Evolutionary conservation across 2,113 vertebrate species (phyloP).

Genomic region (Cricetomys ansorgei): DNA sequence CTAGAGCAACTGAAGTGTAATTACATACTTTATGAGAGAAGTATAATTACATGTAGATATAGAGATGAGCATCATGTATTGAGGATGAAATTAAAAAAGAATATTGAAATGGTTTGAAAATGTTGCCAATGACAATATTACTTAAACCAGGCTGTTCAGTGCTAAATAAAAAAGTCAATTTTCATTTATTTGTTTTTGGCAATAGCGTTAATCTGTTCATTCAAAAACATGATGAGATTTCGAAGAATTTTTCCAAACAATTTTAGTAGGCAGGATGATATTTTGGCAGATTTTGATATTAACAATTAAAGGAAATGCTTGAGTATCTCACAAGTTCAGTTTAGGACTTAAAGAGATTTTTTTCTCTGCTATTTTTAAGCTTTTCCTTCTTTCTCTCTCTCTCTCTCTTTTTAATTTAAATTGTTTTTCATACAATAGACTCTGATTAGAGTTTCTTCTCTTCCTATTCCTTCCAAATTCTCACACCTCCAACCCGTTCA

Average conservation of each 20-base stretch:
- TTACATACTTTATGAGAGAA: not conserved
- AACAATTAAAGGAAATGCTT: not conserved
- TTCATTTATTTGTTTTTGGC: not conserved
- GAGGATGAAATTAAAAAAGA: not conserved
- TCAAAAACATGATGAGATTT: not conserved
- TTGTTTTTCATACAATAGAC: not conserved
- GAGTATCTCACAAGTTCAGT: not conserved
- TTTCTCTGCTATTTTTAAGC: not conserved
- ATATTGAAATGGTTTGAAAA: not conserved
- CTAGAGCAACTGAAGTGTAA: not conserved
- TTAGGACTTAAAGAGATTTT: not conserved
- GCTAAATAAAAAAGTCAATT: constrained; percentile 36
- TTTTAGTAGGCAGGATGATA: not conserved
- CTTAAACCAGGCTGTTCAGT: not conserved
- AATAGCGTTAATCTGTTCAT: not conserved
- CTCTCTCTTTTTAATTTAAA: not conserved
- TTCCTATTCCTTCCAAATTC: not conserved
- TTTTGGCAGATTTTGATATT: not conserved
- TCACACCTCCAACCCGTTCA: no score
- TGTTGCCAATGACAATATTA: not conserved
- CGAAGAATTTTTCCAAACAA: not conserved
- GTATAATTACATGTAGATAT: not conserved
- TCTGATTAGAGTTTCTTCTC: not conserved
- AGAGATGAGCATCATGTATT: not conserved
- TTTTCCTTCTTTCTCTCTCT: not conserved